Percentiles rank a stretch among this genome's conserved stretches.
These are phyloP conservation scores for Caranx melampygus DNA, from an alignment of 2,113 vertebrate genomes.

Conservation along the genomic window DNA sequence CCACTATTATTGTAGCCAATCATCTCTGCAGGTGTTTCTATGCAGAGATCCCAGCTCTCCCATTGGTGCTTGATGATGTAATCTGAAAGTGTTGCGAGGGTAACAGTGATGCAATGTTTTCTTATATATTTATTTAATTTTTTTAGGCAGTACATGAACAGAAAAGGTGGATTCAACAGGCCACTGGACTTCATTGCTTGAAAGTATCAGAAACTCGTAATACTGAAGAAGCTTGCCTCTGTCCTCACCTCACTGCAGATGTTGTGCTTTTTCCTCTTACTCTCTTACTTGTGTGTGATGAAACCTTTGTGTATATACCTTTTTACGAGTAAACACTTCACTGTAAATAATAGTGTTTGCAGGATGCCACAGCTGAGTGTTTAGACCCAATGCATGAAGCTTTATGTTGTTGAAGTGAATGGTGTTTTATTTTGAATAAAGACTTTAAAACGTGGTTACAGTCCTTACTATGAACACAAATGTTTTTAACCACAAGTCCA, in stretches of 20 bases:
- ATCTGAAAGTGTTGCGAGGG: constrained; percentile 81
- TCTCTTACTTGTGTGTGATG: constrained; percentile 21
- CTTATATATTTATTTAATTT: constrained; percentile 72
- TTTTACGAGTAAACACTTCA: constrained; percentile 13
- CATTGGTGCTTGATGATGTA: constrained; percentile 86
- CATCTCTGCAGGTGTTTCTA: constrained; percentile 82
- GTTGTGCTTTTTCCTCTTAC: constrained; percentile 19
- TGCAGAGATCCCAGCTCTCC: constrained; percentile 72
- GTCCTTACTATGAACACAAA: background rate
- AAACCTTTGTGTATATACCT: constrained; percentile 12
- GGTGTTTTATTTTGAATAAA: constrained; percentile 65
- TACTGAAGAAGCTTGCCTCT: background rate
- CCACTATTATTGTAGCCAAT: constrained; percentile 76
- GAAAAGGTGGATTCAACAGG: constrained; percentile 99
- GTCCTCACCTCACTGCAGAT: constrained; percentile 1
- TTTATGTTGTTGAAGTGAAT: constrained; percentile 22
- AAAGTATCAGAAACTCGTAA: constrained; percentile 55
- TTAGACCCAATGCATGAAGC: background rate
- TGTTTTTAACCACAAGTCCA: background rate
- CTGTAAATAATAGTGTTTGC: constrained; percentile 43
- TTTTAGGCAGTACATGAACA: constrained; percentile 98
- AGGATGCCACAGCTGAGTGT: constrained; percentile 10
- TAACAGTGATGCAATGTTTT: constrained; percentile 85
- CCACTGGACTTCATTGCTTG: constrained; percentile 98
- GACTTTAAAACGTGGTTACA: constrained; percentile 16